A percentile compares a stretch with the other conserved stretches of the same genome.
Evolutionary conservation across 2,797 vertebrate species (phyloP).

Genomic region (Neolamprologus multifasciatus): DNA sequence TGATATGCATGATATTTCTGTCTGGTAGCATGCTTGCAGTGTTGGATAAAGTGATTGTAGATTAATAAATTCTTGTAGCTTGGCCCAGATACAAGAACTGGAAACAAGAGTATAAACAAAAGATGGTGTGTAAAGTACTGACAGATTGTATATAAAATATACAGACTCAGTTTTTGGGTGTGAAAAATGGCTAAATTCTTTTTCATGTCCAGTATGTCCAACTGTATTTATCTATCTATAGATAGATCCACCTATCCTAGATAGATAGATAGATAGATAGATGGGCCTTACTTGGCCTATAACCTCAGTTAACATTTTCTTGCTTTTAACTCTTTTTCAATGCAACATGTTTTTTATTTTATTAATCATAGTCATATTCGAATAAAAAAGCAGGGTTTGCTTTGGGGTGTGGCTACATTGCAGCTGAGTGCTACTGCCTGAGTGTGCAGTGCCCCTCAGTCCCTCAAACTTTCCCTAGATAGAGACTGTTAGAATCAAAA

Average conservation of each 20-base stretch:
- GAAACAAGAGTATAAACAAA: not conserved
- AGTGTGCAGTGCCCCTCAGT: not conserved
- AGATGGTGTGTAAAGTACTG: not conserved
- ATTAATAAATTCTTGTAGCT: not conserved
- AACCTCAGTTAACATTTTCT: not conserved
- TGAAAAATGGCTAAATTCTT: not conserved
- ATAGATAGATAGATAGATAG: not conserved
- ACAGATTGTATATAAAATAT: not conserved
- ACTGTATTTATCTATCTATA: not conserved
- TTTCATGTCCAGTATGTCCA: not conserved
- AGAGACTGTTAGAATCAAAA: not conserved
- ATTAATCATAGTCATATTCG: not conserved
- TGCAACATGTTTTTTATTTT: not conserved
- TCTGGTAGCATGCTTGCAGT: not conserved
- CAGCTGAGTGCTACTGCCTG: not conserved
- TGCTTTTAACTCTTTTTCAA: not conserved
- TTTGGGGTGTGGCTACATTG: not conserved
- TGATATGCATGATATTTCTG: not conserved
- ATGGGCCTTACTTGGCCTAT: not conserved
- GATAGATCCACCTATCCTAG: fast-evolving
- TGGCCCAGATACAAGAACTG: not conserved
- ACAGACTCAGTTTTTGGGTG: not conserved
- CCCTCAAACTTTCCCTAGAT: not conserved
- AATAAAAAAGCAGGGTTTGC: not conserved
- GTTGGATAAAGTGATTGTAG: not conserved